These are phyloP conservation scores for Euplexia lucipara DNA, from an alignment of 2,888 invertebrate genomes.

Conservation along the genomic window DNA sequence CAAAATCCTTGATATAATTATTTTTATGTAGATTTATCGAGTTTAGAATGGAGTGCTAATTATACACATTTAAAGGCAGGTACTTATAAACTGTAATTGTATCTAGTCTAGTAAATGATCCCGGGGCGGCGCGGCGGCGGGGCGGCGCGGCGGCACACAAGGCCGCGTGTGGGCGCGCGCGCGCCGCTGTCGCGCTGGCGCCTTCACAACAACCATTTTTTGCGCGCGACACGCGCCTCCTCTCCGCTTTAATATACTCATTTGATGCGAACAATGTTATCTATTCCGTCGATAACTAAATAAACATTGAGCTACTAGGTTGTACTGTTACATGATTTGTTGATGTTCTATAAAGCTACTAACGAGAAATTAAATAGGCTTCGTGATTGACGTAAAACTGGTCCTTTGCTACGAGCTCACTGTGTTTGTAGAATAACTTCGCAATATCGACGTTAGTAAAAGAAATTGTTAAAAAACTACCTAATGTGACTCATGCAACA, in stretches of 20 bases:
- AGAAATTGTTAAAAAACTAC: conserved; percentile 43
- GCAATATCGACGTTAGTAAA: conserved; percentile 14
- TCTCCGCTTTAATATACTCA: conserved; percentile 59
- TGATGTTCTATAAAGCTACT: conserved; percentile 15
- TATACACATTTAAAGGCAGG: conserved; percentile 71
- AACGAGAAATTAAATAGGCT: conserved; percentile 25
- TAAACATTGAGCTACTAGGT: conserved; percentile 34
- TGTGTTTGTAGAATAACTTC: conserved; percentile 14
- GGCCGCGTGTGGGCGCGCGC: conserved; percentile 80
- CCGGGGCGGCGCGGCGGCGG: conserved; percentile 73
- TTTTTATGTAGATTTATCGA: conserved; percentile 66
- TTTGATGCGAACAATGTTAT: conserved; percentile 61
- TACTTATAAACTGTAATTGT: conserved; percentile 75
- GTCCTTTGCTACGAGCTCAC: conserved; percentile 17
- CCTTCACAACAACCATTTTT: conserved; percentile 70
- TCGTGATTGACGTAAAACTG: conserved; percentile 48
- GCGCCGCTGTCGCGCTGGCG: conserved; percentile 69
- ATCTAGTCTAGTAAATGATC: conserved; percentile 86
- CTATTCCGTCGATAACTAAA: conserved; percentile 50
- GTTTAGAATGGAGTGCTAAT: conserved; percentile 72
- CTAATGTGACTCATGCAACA: conserved; percentile 56
- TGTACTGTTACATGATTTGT: conserved; percentile 26
- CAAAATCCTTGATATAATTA: conserved; percentile 65
- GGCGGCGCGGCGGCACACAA: conserved; percentile 70
- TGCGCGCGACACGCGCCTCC: conserved; percentile 67